phyloP scores from a whole-genome alignment of 2,888 invertebrate species.

The Ophioninae sp. region DNA sequence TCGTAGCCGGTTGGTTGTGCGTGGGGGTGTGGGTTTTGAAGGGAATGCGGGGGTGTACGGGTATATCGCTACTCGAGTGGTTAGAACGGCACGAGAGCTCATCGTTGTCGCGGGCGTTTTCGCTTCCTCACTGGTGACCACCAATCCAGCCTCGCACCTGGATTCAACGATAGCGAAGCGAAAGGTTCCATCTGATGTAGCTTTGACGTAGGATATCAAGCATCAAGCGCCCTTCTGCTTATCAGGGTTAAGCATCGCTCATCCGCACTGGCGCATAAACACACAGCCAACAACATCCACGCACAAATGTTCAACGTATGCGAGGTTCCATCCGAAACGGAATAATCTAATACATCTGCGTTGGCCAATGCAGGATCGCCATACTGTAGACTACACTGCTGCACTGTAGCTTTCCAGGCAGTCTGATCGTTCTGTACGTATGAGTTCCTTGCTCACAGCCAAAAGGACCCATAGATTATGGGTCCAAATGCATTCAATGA shows the following conservation, averaged over 20 bases:
- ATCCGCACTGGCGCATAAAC: background rate
- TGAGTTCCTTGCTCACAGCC: background rate
- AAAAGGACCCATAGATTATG: slow-evolving; percentile 12
- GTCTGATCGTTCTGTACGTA: background rate
- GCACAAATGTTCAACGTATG: slow-evolving; percentile 22
- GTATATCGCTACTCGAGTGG: slow-evolving; percentile 74
- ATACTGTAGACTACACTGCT: slow-evolving; percentile 48
- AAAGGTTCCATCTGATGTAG: background rate
- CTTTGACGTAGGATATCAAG: slow-evolving; percentile 3
- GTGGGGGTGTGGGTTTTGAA: background rate
- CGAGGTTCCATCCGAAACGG: slow-evolving; percentile 42
- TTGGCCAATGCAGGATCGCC: slow-evolving; percentile 31
- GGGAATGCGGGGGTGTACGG: slow-evolving; percentile 1
- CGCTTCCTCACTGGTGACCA: slow-evolving; percentile 45
- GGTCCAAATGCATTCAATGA: background rate
- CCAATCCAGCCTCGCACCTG: slow-evolving; percentile 18
- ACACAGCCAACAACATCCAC: background rate
- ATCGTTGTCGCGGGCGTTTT: slow-evolving; percentile 25
- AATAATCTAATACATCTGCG: slow-evolving; percentile 33
- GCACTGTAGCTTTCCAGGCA: slow-evolving; percentile 23
- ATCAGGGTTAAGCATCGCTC: background rate
- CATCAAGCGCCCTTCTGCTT: slow-evolving; percentile 26
- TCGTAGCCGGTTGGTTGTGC: slow-evolving; percentile 13
- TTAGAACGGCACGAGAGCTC: slow-evolving; percentile 66
- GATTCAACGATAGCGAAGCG: background rate